Percentiles rank a stretch among this genome's conserved stretches.
phyloP scores from a whole-genome alignment of 2,888 invertebrate genomes.

The Cheilosia soror region DNA sequence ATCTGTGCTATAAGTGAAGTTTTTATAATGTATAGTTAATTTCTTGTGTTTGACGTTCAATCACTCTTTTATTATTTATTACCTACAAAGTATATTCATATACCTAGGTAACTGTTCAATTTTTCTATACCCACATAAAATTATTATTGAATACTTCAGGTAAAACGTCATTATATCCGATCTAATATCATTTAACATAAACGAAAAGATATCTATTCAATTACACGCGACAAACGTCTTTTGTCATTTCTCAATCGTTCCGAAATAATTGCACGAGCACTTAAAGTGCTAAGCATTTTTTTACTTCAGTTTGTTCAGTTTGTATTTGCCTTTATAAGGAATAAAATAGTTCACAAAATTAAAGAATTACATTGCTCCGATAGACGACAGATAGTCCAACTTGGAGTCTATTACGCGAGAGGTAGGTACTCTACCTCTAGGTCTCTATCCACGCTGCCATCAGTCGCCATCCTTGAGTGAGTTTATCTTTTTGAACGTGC shows the following conservation, averaged over 20 bases:
- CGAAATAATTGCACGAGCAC: constrained; percentile 50
- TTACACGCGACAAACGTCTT: constrained; percentile 1
- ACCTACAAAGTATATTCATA: no score
- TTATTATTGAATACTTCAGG: background rate
- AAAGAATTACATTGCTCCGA: constrained; percentile 28
- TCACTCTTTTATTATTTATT: no score
- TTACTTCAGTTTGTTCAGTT: constrained; percentile 12
- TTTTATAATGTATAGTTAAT: no score
- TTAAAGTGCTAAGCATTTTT: constrained; percentile 47
- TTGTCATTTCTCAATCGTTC: constrained; percentile 19
- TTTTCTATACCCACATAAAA: no score
- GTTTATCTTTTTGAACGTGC: constrained; percentile 56
- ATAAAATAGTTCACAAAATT: constrained; percentile 54
- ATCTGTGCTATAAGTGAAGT: no score
- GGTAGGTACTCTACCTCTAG: constrained; percentile 17
- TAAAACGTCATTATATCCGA: background rate
- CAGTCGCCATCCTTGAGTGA: constrained; percentile 36
- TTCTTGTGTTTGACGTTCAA: no score
- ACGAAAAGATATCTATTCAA: background rate
- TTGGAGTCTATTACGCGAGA: constrained; percentile 48
- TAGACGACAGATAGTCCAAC: constrained; percentile 22
- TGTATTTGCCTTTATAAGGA: constrained; percentile 50
- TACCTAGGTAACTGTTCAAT: no score
- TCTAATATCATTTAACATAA: background rate
- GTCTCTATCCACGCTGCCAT: constrained; percentile 3